Evolutionary conservation across 2,888 invertebrate genomes (phyloP).

Genomic region (Cylindroiulus punctatus): DNA sequence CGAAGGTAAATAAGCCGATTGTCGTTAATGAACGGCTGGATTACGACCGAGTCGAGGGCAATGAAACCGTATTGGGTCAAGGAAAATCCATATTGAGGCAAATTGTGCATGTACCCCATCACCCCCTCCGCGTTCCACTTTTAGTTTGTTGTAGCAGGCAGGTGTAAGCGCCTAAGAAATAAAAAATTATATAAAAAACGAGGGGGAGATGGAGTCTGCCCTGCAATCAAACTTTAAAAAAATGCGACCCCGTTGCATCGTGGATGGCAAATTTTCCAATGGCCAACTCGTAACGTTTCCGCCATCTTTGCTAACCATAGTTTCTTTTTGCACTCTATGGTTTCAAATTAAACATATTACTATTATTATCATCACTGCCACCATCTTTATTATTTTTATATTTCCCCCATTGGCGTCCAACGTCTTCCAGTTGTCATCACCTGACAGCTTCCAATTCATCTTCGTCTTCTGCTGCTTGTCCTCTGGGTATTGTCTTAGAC

Average conservation of each 20-base stretch:
- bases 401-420: neutral
- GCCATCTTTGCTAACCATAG: neutral
- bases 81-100: conserved; percentile 39
- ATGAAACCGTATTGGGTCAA: conserved; percentile 43
- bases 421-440: neutral
- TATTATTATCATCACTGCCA: neutral
- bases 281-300: neutral
- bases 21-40: neutral
- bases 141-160: neutral
- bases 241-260: neutral
- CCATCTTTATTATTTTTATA: neutral
- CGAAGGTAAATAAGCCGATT: neutral
- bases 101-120: conserved; percentile 4
- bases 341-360: neutral
- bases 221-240: neutral
- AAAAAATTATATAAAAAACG: conserved; percentile 12
- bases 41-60: conserved; percentile 29
- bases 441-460: neutral
- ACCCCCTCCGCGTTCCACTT: neutral
- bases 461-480: neutral
- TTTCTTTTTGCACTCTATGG: too few relatives aligned
- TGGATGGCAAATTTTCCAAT: neutral
- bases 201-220: neutral
- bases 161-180: neutral
- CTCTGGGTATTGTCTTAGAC: neutral